Evolutionary conservation across 2,888 invertebrate genomes (phyloP), one percentile per base, ranked within the genome.

Genomic region (Corythucha ciliata): DNA sequence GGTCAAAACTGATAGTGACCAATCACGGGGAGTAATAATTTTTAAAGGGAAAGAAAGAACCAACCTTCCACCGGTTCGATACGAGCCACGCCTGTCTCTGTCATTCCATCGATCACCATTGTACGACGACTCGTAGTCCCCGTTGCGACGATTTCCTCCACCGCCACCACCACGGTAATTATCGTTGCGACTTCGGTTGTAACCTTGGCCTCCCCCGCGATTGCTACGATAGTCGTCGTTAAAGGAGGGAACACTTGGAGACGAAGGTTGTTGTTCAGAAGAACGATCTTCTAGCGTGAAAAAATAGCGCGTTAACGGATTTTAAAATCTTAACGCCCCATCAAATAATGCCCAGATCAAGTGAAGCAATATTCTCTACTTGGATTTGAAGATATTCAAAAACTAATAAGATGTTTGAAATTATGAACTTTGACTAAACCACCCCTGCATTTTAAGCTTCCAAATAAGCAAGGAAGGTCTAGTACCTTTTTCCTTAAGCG

Each of bases 131-230:
- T 50, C 59, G 39, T 59, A 58, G 7, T 53, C 56, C n/a, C 55
- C 56, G 37, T 54, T 55, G 42, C 60, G 57, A 32, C 57, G 56
- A 39, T 57, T 60, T 24, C 56, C 58, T 69, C 71, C 62, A 70
- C 73, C 62, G 4, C 57, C 59, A 16, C 57, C 58, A 48, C 62
- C 61, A 50, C 65, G 59, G 68, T 73, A 71, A 62, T 74, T 73
- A 66, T 73, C 74, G 64, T 74, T 72, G 63, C 73, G 70, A 65
- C 69, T 68, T 59, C 66, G 68, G 62, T 71, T 59, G 42, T 26
- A 46, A 39, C 55, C 58, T 22, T 53, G 18, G 36, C 51, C 52
- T 14, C 73, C 69, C 46, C 69, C 69, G 40, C 72, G 67, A 42
- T 70, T 69, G 46, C 74, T 70, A 49, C 74, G 70, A 50, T 66